phyloP scores from a whole-genome alignment of 2,888 invertebrate genomes.

The Hybos culiciformis region DNA sequence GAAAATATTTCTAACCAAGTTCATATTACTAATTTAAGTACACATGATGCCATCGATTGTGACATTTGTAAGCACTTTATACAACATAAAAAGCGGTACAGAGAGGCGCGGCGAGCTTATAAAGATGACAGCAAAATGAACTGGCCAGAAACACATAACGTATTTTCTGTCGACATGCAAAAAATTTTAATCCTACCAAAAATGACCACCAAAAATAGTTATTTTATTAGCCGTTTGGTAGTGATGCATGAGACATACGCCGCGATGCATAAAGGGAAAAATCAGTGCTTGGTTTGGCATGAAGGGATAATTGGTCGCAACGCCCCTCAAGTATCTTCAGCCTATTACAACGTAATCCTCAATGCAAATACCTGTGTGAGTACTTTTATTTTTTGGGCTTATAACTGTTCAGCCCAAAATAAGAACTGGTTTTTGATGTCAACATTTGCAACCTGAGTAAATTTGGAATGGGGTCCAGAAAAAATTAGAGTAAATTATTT shows the following conservation, averaged over 20 bases:
- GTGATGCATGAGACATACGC: constrained; percentile 1
- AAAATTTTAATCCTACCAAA: not conserved
- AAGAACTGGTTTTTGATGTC: not conserved
- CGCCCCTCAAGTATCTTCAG: not conserved
- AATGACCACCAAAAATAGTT: not conserved
- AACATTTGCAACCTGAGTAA: not conserved
- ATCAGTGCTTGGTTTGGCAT: not conserved
- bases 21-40: no score
- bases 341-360: not conserved
- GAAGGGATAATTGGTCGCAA: not conserved
- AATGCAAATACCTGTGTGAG: not conserved
- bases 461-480: not conserved
- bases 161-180: not conserved
- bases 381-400: not conserved
- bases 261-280: not conserved
- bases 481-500: not conserved
- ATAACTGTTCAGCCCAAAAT: not conserved
- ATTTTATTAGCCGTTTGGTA: not conserved
- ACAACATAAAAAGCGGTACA: not conserved
- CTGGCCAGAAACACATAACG: not conserved
- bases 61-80: not conserved
- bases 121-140: not conserved
- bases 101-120: not conserved
- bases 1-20: no score
- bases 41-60: not conserved